Base-by-base conservation (phyloP, 2,888 invertebrate genomes). In the Napeogenes sylphis region DNA sequence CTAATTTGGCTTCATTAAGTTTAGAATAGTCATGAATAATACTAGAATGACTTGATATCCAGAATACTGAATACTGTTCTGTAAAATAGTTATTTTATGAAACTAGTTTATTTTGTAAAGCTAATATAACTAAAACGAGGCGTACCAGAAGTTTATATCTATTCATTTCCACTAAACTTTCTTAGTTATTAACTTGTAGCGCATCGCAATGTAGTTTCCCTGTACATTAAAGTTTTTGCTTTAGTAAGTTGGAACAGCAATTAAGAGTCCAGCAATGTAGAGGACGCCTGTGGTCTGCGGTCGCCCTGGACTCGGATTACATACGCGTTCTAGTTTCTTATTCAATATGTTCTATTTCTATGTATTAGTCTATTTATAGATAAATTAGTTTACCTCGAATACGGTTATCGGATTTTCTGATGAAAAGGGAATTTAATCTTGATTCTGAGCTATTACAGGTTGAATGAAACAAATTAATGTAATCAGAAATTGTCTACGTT, bases 241-340 rank as follows among this genome's bases (percentile, higher is more conserved):
- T 71, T 63, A 59, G 66, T 62, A 64, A 72, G 65, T 60, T 58
- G 66, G 73, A 75, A 72, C 69, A 74, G 73, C 71, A 73, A 74
- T 78, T 73, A 70, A 21, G 65, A 71, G 65, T 64, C 68, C 61
- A 70, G 69, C 68, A 67, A 67, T 69, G 68, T 70, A 53, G 72
- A 75, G 75, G 72, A 75, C 75, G 71, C 67, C 68, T 76, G 82
- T 69, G 83, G 84, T 80, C 68, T 80, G 81, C 71, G 81, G 84
- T 78, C 72, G 66, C 53, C 63, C 12, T 47, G 70, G 65, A 64
- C 72, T 81, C 75, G 70, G 79, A 80, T 83, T 82, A 80, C 82
- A 70, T 69, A 68, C 65, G 69, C 72, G 71, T 72, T 65, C 74
- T 73, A 72, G 73, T 76, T 51, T 75, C 71, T 74, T 77, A 73